Conservation (phyloP, 2,888 invertebrate species). For the Lepas anatifera region DNA sequence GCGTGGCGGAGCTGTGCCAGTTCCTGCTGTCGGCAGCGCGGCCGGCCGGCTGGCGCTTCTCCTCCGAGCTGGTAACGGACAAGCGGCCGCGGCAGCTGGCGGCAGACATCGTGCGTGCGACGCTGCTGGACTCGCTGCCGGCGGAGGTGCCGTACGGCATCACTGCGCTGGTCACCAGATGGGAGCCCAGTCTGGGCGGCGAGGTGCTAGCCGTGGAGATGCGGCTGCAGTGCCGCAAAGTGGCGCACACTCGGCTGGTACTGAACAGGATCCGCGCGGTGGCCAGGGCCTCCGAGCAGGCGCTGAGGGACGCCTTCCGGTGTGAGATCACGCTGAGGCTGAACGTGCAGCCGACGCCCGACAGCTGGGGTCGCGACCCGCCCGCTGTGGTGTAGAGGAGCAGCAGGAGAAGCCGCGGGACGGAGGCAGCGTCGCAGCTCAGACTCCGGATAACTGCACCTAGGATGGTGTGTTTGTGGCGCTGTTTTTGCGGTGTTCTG, state of each 20-base stretch:
- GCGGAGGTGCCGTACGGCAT: neutral
- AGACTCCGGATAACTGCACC: too few relatives aligned
- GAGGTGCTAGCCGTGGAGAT: neutral
- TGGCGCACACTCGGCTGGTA: neutral
- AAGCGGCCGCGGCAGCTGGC: slow-evolving; percentile 2
- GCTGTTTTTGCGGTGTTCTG: too few relatives aligned
- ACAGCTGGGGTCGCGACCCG: neutral
- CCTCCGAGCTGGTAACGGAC: neutral
- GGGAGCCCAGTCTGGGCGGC: neutral
- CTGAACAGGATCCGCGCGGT: neutral
- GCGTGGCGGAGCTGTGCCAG: neutral
- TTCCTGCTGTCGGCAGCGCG: neutral
- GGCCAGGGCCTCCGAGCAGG: neutral
- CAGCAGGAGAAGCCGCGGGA: too few relatives aligned
- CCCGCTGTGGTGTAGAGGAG: too few relatives aligned
- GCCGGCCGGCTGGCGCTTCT: neutral
- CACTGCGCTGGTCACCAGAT: neutral
- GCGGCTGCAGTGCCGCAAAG: neutral
- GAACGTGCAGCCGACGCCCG: neutral
- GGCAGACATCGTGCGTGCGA: neutral
- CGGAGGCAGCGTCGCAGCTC: too few relatives aligned
- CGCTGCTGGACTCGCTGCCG: slow-evolving; percentile 1
- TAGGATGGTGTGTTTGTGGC: too few relatives aligned
- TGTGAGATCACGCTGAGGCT: neutral
- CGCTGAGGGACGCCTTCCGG: slow-evolving; percentile 1